Evolutionary conservation across 2,888 invertebrate species (phyloP).

Genomic region (Coleophora flavipennella): DNA sequence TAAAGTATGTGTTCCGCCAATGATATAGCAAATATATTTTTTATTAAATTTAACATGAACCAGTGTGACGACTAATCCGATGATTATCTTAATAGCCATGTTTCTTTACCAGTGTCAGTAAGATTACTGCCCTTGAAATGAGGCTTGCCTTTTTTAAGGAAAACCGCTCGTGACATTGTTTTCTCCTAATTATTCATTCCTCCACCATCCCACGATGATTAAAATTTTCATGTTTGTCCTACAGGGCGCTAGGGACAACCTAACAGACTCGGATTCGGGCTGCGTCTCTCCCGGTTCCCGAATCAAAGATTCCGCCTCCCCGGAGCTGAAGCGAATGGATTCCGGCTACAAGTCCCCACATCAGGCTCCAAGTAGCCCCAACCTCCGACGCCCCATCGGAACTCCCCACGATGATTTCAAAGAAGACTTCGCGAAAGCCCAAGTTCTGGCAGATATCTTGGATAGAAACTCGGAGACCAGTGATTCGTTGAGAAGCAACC

Average conservation of each 20-base stretch:
- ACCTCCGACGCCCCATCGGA: constrained; percentile 45
- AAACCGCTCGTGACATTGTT: no score
- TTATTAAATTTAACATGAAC: no score
- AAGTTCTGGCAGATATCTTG: constrained; percentile 56
- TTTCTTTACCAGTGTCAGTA: no score
- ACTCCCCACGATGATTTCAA: constrained; percentile 62
- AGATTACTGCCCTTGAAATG: no score
- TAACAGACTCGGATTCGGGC: constrained; percentile 68
- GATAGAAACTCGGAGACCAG: constrained; percentile 59
- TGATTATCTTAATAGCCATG: no score
- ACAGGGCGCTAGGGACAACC: constrained; percentile 65
- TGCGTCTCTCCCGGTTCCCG: constrained; percentile 69
- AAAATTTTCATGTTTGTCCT: constrained; percentile 17
- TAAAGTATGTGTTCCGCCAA: no score
- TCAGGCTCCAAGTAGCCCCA: constrained; percentile 58
- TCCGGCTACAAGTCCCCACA: constrained; percentile 69
- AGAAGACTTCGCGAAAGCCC: constrained; percentile 65
- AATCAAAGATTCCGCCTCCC: constrained; percentile 67
- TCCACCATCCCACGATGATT: no score
- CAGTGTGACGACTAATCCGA: no score
- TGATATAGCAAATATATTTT: no score
- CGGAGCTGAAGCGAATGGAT: constrained; percentile 68
- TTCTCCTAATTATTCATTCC: no score
- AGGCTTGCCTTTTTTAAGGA: no score
- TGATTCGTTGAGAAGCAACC: constrained; percentile 59